phyloP scores from a whole-genome alignment of 2,888 invertebrate species.

The Apoderus coryli region DNA sequence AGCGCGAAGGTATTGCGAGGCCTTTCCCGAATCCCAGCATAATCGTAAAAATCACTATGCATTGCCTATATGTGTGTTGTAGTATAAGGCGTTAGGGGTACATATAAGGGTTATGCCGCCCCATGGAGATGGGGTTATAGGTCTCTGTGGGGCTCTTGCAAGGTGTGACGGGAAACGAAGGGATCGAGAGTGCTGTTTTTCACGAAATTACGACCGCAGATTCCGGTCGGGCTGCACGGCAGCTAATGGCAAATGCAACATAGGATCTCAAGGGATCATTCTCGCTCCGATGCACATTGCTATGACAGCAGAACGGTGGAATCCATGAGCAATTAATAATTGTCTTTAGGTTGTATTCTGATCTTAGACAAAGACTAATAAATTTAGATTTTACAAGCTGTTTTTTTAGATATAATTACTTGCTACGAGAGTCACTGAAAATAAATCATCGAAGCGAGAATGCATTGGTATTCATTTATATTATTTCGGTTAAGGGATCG shows the following conservation, averaged over 20 bases:
- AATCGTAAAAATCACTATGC: constrained; percentile 38
- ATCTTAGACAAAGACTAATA: too few relatives aligned
- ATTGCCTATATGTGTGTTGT: too few relatives aligned
- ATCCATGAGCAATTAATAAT: constrained; percentile 24
- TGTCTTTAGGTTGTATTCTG: too few relatives aligned
- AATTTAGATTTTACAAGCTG: too few relatives aligned
- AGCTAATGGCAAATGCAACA: constrained; percentile 46
- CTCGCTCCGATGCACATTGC: constrained; percentile 36
- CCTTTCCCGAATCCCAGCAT: constrained; percentile 27
- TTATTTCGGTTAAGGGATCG: too few relatives aligned
- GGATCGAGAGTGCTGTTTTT: constrained; percentile 27
- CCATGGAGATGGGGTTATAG: constrained; percentile 43
- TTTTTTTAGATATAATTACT: too few relatives aligned
- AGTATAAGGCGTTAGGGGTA: too few relatives aligned
- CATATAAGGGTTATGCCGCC: constrained; percentile 34
- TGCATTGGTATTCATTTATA: too few relatives aligned
- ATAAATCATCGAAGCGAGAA: too few relatives aligned
- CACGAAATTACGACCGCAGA: constrained; percentile 28
- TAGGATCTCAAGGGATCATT: constrained; percentile 28
- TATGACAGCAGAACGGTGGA: constrained; percentile 40
- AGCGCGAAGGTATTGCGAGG: constrained; percentile 18
- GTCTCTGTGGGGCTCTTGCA: constrained; percentile 36
- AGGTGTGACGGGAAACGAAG: constrained; percentile 32
- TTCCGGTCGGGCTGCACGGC: constrained; percentile 26
- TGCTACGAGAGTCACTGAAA: too few relatives aligned